Evolutionary conservation across 2,888 invertebrate species (phyloP).

Genomic region (Archaeoteleia sp.): DNA sequence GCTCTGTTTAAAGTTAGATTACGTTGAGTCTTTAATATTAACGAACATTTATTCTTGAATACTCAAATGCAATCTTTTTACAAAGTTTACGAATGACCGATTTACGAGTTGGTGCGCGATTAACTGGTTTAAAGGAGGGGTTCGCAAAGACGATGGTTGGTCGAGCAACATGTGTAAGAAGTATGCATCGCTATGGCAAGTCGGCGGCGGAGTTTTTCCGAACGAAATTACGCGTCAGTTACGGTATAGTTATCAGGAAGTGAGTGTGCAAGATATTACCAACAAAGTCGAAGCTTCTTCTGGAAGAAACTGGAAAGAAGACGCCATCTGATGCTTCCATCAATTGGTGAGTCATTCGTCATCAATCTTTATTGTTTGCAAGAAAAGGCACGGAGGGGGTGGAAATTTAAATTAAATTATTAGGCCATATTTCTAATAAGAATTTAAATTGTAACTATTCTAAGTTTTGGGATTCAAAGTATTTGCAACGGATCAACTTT

Average conservation of each 20-base stretch:
- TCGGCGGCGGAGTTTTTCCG: constrained; percentile 13
- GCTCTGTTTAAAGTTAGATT: neutral
- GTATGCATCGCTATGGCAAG: constrained; percentile 16
- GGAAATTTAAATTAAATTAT: too few relatives aligned
- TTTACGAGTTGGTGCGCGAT: constrained; percentile 16
- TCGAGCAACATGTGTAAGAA: constrained; percentile 30
- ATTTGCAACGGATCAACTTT: too few relatives aligned
- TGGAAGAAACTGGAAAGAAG: neutral
- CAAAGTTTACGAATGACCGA: constrained; percentile 22
- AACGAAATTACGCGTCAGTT: constrained; percentile 30
- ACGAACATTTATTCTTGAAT: neutral
- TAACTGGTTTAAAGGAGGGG: constrained; percentile 23
- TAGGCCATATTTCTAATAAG: too few relatives aligned
- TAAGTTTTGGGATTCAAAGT: too few relatives aligned
- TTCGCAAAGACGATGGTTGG: constrained; percentile 16
- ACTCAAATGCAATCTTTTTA: constrained; percentile 11
- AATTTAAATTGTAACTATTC: too few relatives aligned
- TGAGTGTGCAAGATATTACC: constrained; percentile 16
- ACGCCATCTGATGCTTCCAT: constrained; percentile 13
- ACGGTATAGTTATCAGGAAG: constrained; percentile 23
- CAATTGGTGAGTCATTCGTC: constrained; percentile 17
- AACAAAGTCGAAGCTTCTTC: constrained; percentile 1
- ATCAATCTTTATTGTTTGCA: too few relatives aligned
- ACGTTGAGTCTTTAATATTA: neutral
- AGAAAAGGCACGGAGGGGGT: too few relatives aligned